Percentiles rank a stretch among this genome's conserved stretches.
Evolutionary conservation across 2,797 vertebrate species (phyloP).

Genomic region (Melanotaenia parkinsoni): DNA sequence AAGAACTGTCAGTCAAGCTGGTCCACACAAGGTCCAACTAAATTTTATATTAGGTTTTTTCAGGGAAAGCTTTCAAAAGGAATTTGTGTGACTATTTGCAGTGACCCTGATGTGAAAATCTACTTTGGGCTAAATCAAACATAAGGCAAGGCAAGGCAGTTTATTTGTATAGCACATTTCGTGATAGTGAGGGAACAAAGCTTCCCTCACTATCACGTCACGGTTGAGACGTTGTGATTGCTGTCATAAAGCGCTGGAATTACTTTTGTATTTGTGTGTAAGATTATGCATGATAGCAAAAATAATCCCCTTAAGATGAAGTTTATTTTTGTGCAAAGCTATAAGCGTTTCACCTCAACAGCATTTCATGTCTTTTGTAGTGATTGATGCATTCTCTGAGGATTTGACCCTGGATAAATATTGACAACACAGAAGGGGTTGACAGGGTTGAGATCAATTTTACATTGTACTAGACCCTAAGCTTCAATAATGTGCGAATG

Average conservation of each 20-base stretch:
- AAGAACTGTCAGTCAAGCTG: slow-evolving; percentile 48
- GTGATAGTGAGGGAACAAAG: too few species aligned
- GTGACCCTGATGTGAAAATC: slow-evolving; percentile 5
- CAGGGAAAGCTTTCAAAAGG: slow-evolving; percentile 40
- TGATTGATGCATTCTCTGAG: slow-evolving; percentile 54
- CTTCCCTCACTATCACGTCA: slow-evolving; percentile 30
- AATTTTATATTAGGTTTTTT: slow-evolving; percentile 56
- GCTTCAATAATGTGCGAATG: slow-evolving; percentile 13
- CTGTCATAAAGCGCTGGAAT: slow-evolving; percentile 43
- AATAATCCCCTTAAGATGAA: slow-evolving; percentile 26
- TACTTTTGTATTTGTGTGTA: slow-evolving; percentile 52
- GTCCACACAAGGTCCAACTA: slow-evolving; percentile 35
- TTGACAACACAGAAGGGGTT: slow-evolving; percentile 47
- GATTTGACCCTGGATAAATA: slow-evolving; percentile 54
- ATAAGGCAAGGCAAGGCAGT: too few species aligned
- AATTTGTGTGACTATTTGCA: slow-evolving; percentile 32
- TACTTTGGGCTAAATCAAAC: slow-evolving; percentile 26
- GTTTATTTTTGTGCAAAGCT: slow-evolving; percentile 36
- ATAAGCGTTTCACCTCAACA: slow-evolving; percentile 49
- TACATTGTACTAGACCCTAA: slow-evolving; percentile 26
- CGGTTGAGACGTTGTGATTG: slow-evolving; percentile 11
- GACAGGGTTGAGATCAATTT: slow-evolving; percentile 55
- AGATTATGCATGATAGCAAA: slow-evolving; percentile 44
- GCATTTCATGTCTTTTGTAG: slow-evolving; percentile 9
- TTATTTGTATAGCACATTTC: too few species aligned